Evolutionary conservation across 2,797 vertebrate species (phyloP), one percentile per base, ranked within the genome.

Genomic region (Ptychadena robeensis): DNA sequence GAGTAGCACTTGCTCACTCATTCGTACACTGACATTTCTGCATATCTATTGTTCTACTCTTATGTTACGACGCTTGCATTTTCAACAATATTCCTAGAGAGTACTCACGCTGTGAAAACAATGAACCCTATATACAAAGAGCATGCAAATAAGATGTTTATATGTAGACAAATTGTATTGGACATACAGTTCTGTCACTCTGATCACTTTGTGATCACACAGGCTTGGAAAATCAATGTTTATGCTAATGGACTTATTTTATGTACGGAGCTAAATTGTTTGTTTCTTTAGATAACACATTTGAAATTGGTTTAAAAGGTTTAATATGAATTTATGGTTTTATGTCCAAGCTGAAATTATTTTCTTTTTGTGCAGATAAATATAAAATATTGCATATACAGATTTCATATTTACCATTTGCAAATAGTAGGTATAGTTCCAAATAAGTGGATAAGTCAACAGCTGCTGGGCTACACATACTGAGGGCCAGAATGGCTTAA

Each of bases 1-100:
- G 59, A 68, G 72, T 75, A 80, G 71, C 68, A 48, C 59, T 80
- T 80, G 71, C 76, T 84, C 77, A 69, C 77, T 80, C 82, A 80
- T 9, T 80, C 70, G 40, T 69, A 75, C 44, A 22, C 48, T 35
- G 38, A 76, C 68, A 74, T 69, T 74, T 84, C 31, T 70, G 32
- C 71, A 80, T 40, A 34, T 68, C 69, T 63, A 80, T 66, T 75
- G 63, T 69, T 75, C 61, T 76, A 27, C 76, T 57, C 28, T 44
- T 68, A 35, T 78, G 11, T 11, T 67, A 78, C 44, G 57, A n/a
- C 34, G n/a, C 15, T 64, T 69, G 38, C 18, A 53, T 48, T 32
- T 78, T 74, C 59, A 40, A 40, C 32, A 40, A 48, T 35, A 72
- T 63, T 63, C 73, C 57, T 63, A 63, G 61, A 75, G 12, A 66